A percentile compares a stretch with the other conserved stretches of the same genome.
phyloP scores from a whole-genome alignment of 53 echinoderm and acorn worm species.

The Paracentrotus lividus region DNA sequence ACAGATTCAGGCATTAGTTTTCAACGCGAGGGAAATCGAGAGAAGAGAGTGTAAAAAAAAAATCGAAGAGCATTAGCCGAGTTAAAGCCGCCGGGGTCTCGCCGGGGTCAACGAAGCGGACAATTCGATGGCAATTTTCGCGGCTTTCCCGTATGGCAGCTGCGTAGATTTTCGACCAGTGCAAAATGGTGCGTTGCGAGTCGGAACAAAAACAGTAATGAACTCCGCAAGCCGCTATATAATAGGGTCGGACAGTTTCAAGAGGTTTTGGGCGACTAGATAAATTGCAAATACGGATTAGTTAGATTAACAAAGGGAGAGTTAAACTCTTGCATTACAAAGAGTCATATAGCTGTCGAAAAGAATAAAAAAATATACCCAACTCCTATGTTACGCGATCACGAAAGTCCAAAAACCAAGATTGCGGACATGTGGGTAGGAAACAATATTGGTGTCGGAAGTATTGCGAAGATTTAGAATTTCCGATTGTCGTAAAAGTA shows the following conservation, averaged over 20 bases:
- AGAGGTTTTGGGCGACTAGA: not conserved
- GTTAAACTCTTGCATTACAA: slow-evolving; percentile 9
- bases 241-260: slow-evolving; percentile 40
- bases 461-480: not conserved
- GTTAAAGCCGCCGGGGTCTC: slow-evolving; percentile 31
- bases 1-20: slow-evolving; percentile 1
- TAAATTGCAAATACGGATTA: slow-evolving; percentile 13
- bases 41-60: not conserved
- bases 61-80: slow-evolving; percentile 57
- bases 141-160: slow-evolving; percentile 4
- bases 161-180: slow-evolving; percentile 29
- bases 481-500: slow-evolving; percentile 15
- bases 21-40: not conserved
- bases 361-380: not conserved
- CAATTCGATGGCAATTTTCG: slow-evolving; percentile 26
- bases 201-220: slow-evolving; percentile 63
- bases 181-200: slow-evolving; percentile 36
- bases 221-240: slow-evolving; percentile 3
- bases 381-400: too few relatives aligned
- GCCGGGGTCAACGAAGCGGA: slow-evolving; percentile 45
- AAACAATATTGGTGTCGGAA: not conserved
- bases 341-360: slow-evolving; percentile 23
- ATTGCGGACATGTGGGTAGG: not conserved
- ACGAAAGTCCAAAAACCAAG: slow-evolving; percentile 30
- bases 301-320: slow-evolving; percentile 2